Evolutionary conservation across 2,113 vertebrate species (phyloP).

Genomic region (Pseudopodoces humilis): DNA sequence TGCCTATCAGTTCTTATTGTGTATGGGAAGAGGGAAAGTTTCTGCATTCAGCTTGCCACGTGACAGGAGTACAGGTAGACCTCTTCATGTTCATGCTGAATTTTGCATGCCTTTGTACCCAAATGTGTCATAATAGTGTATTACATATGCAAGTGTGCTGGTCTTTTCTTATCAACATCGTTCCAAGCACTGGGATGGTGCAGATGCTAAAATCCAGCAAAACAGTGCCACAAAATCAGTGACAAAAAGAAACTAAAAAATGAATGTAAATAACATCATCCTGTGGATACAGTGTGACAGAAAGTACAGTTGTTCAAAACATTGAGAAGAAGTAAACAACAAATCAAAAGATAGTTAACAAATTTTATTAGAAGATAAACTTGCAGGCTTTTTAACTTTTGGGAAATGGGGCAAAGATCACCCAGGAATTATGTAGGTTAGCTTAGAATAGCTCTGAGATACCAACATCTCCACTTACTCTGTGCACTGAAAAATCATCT

Average conservation of each 20-base stretch:
- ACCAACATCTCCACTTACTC: background rate
- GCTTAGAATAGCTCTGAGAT: background rate
- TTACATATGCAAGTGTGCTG: background rate
- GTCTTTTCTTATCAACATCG: background rate
- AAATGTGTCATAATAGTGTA: background rate
- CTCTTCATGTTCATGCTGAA: rapidly evolving
- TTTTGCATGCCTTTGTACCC: background rate
- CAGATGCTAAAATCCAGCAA: background rate
- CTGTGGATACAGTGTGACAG: background rate
- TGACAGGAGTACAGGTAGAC: background rate
- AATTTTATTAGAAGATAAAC: background rate
- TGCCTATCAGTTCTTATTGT: background rate
- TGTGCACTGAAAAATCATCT: background rate
- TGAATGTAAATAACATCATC: background rate
- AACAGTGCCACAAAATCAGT: background rate
- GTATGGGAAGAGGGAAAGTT: background rate
- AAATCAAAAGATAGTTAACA: background rate
- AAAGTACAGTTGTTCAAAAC: background rate
- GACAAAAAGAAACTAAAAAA: background rate
- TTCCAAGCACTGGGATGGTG: background rate
- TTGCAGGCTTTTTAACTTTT: background rate
- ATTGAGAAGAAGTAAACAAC: background rate
- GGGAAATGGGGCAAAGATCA: background rate
- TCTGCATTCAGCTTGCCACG: background rate
- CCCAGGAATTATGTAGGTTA: background rate